A percentile compares a stretch with the other conserved stretches of the same genome.
These are phyloP conservation scores for Prochilodus magdalenae DNA, from an alignment of 2,113 vertebrate genomes.

Conservation along the genomic window DNA sequence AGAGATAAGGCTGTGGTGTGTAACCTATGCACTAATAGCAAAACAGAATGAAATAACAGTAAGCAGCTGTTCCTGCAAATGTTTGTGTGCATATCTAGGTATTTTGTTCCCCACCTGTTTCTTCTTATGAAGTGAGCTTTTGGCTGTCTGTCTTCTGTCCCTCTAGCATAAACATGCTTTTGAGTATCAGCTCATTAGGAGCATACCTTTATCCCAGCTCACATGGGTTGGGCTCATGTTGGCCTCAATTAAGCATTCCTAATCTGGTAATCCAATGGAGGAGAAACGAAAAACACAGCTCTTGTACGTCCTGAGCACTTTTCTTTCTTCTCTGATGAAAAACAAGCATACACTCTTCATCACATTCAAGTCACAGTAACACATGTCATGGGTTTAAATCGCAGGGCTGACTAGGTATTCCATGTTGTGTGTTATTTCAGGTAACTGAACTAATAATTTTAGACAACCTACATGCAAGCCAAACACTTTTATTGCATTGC, in stretches of 20 bases:
- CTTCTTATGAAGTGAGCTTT: neutral
- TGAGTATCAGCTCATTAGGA: slow-evolving; percentile 26
- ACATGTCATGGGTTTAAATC: no score
- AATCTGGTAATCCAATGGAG: neutral
- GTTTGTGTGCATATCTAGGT: slow-evolving; percentile 6
- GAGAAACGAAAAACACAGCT: neutral
- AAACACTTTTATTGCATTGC: no score
- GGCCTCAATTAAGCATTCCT: slow-evolving; percentile 6
- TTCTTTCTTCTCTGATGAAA: neutral
- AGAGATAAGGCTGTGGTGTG: neutral
- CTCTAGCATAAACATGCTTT: slow-evolving; percentile 27
- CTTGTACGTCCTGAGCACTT: neutral
- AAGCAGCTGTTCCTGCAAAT: neutral
- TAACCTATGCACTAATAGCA: neutral
- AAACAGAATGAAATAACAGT: neutral
- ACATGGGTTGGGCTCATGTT: slow-evolving; percentile 9
- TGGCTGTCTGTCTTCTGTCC: neutral
- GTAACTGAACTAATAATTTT: no score
- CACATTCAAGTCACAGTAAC: no score
- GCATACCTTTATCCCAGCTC: slow-evolving; percentile 18
- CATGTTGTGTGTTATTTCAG: no score
- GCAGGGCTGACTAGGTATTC: no score
- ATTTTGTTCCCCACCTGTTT: neutral
- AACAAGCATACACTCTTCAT: neutral
- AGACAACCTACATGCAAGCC: no score